Evolutionary conservation across 2,888 invertebrate genomes (phyloP), one percentile per base, ranked within the genome.

Genomic region (Argyresthia goedartella): DNA sequence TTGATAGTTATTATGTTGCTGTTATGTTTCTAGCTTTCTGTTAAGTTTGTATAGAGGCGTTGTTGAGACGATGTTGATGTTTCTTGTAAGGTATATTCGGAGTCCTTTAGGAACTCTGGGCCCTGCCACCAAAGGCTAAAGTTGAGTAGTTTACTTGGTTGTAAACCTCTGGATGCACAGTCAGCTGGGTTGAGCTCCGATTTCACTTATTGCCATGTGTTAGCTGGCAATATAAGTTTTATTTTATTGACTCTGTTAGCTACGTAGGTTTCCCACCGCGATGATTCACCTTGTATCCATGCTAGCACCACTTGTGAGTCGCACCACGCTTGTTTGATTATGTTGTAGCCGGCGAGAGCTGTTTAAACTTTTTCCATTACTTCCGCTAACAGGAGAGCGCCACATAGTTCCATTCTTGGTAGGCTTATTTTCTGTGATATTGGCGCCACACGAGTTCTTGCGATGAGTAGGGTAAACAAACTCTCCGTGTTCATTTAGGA

Each of bases 221-320:
- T 14, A 9, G 49, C 14, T 9, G 36, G 8, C 8, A 36, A 8
- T 8, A 16, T 35, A 9, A 13, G 4, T n/a, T 7, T 36, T 15
- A 49, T 49, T 14, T 49, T 15, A 14, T 3, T n/a, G 8, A 50
- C 50, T 4, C 50, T 16, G 14, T 50, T 50, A 1, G 41, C 42
- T 13, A 50, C 50, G 35, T 25, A 50, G 8, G 10, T 41, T 33
- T 50, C 42, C 50, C 50, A 50, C 34, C 13, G 15, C 13, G 25
- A n/a, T n/a, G 42, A 7, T 4, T 41, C 33, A n/a, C 50, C 50
- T 11, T 42, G 41, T 33, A 50, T 6, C 50, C 50, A 42, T 42
- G 50, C 41, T 42, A 50, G 42, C 8, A 50, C 50, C 16, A 50
- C 50, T 13, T 50, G 41, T 11, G 50, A 50, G 13, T 50, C 50